Conservation (phyloP, 1,140 invertebrate genomes). For the Heliothis subflexa region DNA sequence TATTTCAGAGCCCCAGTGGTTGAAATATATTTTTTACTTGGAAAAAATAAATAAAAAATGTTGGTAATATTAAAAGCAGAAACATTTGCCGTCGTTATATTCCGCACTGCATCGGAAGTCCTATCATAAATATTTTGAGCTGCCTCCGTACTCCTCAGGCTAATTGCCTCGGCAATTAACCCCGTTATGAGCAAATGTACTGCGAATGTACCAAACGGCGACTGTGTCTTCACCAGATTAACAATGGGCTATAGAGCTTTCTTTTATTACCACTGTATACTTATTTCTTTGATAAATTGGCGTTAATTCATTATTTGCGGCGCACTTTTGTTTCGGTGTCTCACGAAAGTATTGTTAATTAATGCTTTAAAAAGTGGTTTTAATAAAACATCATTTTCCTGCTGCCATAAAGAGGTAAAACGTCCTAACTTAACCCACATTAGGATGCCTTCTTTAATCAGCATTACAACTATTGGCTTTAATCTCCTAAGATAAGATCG, state of each 20-base stretch:
- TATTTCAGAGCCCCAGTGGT: not conserved
- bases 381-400: too few species aligned
- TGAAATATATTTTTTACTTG: not conserved
- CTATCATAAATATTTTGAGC: constrained; percentile 59
- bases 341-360: constrained; percentile 39
- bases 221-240: constrained; percentile 42
- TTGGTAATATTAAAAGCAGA: not conserved
- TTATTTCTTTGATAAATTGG: constrained; percentile 42
- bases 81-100: constrained; percentile 5
- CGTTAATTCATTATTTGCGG: constrained; percentile 33
- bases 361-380: constrained; percentile 14
- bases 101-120: constrained; percentile 37
- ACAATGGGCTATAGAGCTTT: constrained; percentile 51
- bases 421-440: too few species aligned
- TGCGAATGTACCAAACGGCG: constrained; percentile 55
- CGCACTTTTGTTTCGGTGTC: constrained; percentile 15
- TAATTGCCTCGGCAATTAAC: constrained; percentile 73
- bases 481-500: too few species aligned
- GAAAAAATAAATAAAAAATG: not conserved
- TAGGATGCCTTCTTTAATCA: too few species aligned
- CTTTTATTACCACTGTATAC: constrained; percentile 43
- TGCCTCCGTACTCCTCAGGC: constrained; percentile 56
- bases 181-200: constrained; percentile 57
- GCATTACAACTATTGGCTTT: too few species aligned
- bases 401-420: too few species aligned